Base-by-base conservation (phyloP, 2,888 invertebrate species). In the Lutraria lutraria region DNA sequence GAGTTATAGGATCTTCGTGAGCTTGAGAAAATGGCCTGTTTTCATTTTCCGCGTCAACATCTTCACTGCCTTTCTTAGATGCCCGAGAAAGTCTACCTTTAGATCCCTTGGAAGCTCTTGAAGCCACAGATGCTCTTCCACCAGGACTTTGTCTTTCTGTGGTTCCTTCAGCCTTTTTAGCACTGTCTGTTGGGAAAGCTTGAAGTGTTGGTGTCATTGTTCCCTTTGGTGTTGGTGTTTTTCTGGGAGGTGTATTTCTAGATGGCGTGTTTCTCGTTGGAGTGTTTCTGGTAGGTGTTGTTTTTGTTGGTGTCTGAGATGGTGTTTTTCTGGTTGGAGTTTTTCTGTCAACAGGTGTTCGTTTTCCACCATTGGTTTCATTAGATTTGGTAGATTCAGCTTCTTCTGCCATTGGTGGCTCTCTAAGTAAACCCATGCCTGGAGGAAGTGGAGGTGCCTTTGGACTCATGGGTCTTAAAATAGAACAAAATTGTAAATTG, bases 371-470 rank as follows among this genome's bases (percentile, higher is more conserved):
- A 4, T 16, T 76, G 25, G 76, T 21, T 29, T 34, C 86, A 53
- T 90, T 90, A n/a, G 90, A 87, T 72, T 81, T 85, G 21, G 86
- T 86, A 15, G 84, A 63, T 1, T 89, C 86, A 1, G 88, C 84
- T 80, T 91, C 90, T 8, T 87, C 89, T 0, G 79, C 87, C 93
- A 95, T 93, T 52, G 91, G 93, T 13, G 92, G 89, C 86, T 95
- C 95, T 25, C 92, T 88, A 16, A 94, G 82, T 15, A 95, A 84
- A 15, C 93, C 94, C 12, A 96, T 91, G 0, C 93, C 95, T 54
- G 95, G 94, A 8, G 96, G 96, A 0, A 96, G 94, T 15, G 96
- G 96, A 10, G 95, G 93, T 0, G 95, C 96, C 88, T 96, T 95
- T 0, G 96, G 96, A n/a, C 95, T 94, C 90, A 96, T 92, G 54